These are phyloP conservation scores for Aphodius sticticus DNA, from an alignment of 2,888 invertebrate genomes.

Conservation along the genomic window DNA sequence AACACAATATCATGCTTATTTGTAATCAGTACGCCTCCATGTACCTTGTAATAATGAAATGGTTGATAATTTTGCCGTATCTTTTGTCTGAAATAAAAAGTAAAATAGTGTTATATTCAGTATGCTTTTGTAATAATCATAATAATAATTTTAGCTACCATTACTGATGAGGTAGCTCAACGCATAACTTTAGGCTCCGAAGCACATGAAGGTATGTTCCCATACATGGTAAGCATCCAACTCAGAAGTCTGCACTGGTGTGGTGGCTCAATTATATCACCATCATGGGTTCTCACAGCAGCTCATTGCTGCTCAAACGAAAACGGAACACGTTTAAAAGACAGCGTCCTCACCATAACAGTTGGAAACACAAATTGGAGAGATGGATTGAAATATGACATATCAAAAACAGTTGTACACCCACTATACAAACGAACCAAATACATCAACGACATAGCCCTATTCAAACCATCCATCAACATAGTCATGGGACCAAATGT, in stretches of 20 bases:
- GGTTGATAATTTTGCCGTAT: too few species aligned
- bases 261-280: slow-evolving; percentile 10
- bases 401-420: not conserved
- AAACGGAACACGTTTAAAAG: not conserved
- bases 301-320: slow-evolving; percentile 17
- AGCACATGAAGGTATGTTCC: slow-evolving; percentile 13
- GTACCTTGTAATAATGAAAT: too few species aligned
- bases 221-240: slow-evolving; percentile 7
- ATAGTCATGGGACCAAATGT: not conserved
- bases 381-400: not conserved
- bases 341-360: not conserved
- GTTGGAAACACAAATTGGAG: not conserved
- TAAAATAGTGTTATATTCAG: too few species aligned
- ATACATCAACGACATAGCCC: not conserved
- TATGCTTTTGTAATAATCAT: too few species aligned
- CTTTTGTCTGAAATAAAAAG: too few species aligned
- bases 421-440: not conserved
- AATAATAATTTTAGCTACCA: not conserved
- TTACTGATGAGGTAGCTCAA: not conserved
- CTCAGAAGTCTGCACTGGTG: not conserved
- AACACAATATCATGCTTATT: too few species aligned
- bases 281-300: slow-evolving; percentile 4
- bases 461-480: not conserved
- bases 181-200: not conserved
- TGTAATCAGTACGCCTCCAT: too few species aligned